Conservation (phyloP, 2,113 vertebrate species). For the Antechinus stuartii region DNA sequence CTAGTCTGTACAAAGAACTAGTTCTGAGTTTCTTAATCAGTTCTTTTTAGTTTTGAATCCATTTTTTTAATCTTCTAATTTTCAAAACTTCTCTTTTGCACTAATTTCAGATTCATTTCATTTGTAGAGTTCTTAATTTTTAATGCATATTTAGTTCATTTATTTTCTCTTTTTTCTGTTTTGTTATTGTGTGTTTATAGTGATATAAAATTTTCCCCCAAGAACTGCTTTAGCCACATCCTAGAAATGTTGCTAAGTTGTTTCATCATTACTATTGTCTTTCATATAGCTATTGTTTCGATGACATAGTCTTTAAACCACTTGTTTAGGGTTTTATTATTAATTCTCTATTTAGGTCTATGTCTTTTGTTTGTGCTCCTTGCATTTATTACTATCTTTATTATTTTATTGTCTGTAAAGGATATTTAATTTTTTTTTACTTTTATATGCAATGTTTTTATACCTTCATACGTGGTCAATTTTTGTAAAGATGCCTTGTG, state of each 20-base stretch:
- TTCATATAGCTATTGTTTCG: neutral
- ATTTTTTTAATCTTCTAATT: neutral
- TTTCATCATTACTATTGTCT: neutral
- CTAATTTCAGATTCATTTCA: neutral
- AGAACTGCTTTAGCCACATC: neutral
- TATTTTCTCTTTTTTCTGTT: neutral
- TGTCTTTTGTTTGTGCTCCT: neutral
- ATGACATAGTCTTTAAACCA: neutral
- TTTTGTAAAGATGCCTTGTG: neutral
- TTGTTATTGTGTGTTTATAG: neutral
- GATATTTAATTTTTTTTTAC: neutral
- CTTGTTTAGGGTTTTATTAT: neutral
- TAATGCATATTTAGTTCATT: neutral
- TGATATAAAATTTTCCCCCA: neutral
- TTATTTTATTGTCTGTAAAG: neutral
- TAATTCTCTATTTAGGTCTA: neutral
- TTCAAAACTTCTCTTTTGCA: neutral
- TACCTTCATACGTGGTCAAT: neutral
- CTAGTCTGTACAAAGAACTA: neutral
- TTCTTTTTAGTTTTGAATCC: neutral
- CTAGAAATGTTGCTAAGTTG: neutral
- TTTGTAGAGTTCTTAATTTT: neutral
- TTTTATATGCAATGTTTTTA: neutral
- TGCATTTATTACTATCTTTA: neutral
- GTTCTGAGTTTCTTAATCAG: neutral